Evolutionary conservation across 2,888 invertebrate species (phyloP).

Genomic region (Orchesella flavescens): DNA sequence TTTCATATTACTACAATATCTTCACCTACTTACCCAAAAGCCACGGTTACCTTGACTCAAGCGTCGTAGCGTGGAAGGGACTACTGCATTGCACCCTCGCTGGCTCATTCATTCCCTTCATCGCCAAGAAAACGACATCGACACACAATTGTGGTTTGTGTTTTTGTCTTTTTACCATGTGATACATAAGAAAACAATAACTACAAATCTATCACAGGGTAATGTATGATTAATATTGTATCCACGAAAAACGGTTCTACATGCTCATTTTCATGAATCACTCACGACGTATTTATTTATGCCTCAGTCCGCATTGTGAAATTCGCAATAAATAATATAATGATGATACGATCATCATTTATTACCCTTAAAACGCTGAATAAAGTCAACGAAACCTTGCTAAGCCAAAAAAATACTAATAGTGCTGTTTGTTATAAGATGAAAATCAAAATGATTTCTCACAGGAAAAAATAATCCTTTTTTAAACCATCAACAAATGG

Average conservation of each 20-base stretch:
- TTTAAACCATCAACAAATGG: too few relatives aligned
- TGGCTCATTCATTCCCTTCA: slow-evolving; percentile 37
- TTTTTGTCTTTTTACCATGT: slow-evolving; percentile 1
- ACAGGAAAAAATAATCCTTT: too few relatives aligned
- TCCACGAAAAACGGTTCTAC: slow-evolving; percentile 8
- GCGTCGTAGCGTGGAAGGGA: slow-evolving; percentile 52
- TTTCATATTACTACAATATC: slow-evolving; percentile 46
- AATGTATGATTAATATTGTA: not conserved
- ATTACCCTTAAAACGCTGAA: not conserved
- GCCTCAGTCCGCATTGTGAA: not conserved
- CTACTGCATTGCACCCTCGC: slow-evolving; percentile 40
- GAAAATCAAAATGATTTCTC: too few relatives aligned
- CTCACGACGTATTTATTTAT: not conserved
- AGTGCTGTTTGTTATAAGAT: too few relatives aligned
- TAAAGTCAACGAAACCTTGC: too few relatives aligned
- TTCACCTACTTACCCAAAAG: slow-evolving; percentile 65
- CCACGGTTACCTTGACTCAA: slow-evolving; percentile 63
- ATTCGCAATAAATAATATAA: not conserved
- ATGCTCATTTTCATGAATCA: not conserved
- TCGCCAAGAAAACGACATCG: slow-evolving; percentile 36
- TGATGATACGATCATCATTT: not conserved
- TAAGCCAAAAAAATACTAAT: too few relatives aligned
- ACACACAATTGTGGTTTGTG: slow-evolving; percentile 39
- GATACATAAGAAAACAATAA: not conserved
- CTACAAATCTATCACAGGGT: not conserved